phyloP scores from a whole-genome alignment of 2,113 vertebrate species.

The Laticauda laticaudata region DNA sequence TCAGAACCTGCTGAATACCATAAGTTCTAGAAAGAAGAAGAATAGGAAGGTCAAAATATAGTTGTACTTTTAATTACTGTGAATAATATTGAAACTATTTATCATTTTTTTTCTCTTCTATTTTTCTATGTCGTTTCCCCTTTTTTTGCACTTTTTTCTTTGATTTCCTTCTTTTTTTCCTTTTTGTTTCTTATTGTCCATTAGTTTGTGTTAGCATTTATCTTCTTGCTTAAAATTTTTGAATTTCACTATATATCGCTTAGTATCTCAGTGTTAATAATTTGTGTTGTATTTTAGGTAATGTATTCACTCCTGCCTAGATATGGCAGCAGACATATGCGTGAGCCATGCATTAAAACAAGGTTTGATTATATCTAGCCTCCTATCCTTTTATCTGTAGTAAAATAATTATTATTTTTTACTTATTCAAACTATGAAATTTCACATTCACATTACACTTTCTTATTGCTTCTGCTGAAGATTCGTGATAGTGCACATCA shows the following conservation, averaged over 20 bases:
- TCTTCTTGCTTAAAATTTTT: neutral
- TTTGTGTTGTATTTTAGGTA: neutral
- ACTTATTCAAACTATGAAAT: neutral
- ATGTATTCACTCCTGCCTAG: neutral
- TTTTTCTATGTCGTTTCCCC: neutral
- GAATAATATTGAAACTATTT: neutral
- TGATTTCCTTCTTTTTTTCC: neutral
- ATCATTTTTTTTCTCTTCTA: neutral
- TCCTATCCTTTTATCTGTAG: neutral
- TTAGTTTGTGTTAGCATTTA: neutral
- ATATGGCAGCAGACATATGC: too few species aligned
- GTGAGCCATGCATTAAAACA: neutral
- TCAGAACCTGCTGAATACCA: too few species aligned
- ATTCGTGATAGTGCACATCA: conserved; percentile 2
- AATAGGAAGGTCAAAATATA: neutral
- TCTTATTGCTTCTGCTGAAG: conserved; percentile 35
- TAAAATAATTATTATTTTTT: neutral
- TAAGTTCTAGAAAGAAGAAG: neutral
- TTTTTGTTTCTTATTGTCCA: neutral
- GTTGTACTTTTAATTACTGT: neutral
- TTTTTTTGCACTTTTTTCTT: neutral
- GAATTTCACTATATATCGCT: too few species aligned
- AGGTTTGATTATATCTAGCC: neutral
- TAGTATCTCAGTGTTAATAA: neutral
- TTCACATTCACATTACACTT: neutral